These are phyloP conservation scores for Palythoa caribaeorum DNA, from an alignment of 92 coral and sea anemone genomes.

Conservation along the genomic window DNA sequence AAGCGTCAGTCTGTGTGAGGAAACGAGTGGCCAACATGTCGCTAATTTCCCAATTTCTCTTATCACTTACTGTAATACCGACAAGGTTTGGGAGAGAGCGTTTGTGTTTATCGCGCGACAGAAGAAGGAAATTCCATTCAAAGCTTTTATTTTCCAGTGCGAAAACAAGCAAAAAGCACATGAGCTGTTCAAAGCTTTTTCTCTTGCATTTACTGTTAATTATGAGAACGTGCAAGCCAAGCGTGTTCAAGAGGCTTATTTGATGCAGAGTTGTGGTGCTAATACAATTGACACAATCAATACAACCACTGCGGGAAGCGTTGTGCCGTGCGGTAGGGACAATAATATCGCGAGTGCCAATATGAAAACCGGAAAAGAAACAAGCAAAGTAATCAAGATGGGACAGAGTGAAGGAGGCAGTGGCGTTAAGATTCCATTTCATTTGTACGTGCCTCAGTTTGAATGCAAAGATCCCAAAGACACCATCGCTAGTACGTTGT, in stretches of 20 bases:
- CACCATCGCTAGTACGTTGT: background rate
- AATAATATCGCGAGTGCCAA: background rate
- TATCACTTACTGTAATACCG: slow-evolving; percentile 91
- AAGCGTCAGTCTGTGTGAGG: slow-evolving; percentile 78
- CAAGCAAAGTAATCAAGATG: background rate
- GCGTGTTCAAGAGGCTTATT: slow-evolving; percentile 68
- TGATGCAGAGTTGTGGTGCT: slow-evolving; percentile 18
- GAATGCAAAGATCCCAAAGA: background rate
- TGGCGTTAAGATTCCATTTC: slow-evolving; percentile 20
- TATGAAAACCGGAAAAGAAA: background rate
- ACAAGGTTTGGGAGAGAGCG: slow-evolving; percentile 76
- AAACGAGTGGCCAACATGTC: slow-evolving; percentile 65
- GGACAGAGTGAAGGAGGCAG: background rate
- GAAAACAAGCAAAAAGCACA: slow-evolving; percentile 84
- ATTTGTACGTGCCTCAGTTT: slow-evolving; percentile 23
- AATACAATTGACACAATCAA: background rate
- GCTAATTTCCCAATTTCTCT: slow-evolving; percentile 84
- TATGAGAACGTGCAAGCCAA: slow-evolving; percentile 87
- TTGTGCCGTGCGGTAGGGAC: background rate
- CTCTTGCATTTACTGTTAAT: slow-evolving; percentile 84
- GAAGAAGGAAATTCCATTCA: slow-evolving; percentile 71
- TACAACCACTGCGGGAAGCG: background rate
- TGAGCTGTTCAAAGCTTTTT: slow-evolving; percentile 85
- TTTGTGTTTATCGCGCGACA: slow-evolving; percentile 93
- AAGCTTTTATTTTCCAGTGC: slow-evolving; percentile 91